Evolutionary conservation across 1,140 invertebrate species (phyloP).

Genomic region (Stegodyphus dumicola): DNA sequence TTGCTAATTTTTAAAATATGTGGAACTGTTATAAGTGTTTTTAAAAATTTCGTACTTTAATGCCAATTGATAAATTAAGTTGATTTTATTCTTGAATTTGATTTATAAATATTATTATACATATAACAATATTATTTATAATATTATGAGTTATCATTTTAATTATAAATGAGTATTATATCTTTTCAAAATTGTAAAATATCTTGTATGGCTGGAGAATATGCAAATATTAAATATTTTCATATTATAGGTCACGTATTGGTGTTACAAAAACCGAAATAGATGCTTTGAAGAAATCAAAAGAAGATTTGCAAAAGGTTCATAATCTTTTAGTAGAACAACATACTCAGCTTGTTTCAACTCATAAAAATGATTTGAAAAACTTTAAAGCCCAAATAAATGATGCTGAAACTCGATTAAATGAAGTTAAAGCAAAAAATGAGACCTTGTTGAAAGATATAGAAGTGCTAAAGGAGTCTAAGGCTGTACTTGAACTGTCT

Average conservation of each 20-base stretch:
- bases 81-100: too few relatives aligned
- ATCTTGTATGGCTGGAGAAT: too few relatives aligned
- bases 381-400: constrained; percentile 19
- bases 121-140: too few relatives aligned
- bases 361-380: constrained; percentile 34
- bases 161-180: too few relatives aligned
- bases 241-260: constrained; percentile 15
- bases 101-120: too few relatives aligned
- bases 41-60: too few relatives aligned
- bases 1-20: too few relatives aligned
- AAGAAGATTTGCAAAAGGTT: constrained; percentile 43
- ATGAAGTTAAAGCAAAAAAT: constrained; percentile 24
- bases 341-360: constrained; percentile 23
- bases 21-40: too few relatives aligned
- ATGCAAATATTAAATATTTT: too few relatives aligned
- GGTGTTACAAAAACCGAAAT: constrained; percentile 26
- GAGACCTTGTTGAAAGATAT: constrained; percentile 11
- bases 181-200: too few relatives aligned
- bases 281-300: constrained; percentile 41
- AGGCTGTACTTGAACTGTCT: constrained; percentile 10
- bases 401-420: constrained; percentile 18
- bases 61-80: too few relatives aligned
- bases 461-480: constrained; percentile 8
- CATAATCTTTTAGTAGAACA: constrained; percentile 32
- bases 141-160: too few relatives aligned